These are phyloP conservation scores for Chloroceryle aenea DNA, from an alignment of 2,113 vertebrate genomes.

Conservation along the genomic window DNA sequence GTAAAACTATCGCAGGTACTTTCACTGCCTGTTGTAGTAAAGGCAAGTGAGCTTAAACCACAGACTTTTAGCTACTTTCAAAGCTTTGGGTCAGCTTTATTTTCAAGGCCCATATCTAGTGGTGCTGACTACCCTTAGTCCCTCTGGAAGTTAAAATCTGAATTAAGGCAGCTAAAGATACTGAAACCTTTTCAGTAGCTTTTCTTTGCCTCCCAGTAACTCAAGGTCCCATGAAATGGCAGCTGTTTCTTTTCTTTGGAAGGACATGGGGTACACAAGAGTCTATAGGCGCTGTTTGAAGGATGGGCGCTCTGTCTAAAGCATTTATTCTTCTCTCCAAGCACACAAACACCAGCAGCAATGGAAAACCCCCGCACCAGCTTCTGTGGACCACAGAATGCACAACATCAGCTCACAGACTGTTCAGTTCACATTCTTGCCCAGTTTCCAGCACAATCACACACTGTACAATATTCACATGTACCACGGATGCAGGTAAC, in stretches of 20 bases:
- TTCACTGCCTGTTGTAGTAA: accelerated
- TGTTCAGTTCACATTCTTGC: neutral
- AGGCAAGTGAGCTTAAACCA: neutral
- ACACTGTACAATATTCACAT: neutral
- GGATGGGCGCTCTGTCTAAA: neutral
- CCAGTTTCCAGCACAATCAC: neutral
- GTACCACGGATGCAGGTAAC: neutral
- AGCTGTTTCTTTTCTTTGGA: neutral
- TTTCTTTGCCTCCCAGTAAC: neutral
- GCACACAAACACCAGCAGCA: neutral
- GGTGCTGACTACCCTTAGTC: accelerated
- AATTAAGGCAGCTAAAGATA: neutral
- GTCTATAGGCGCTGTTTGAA: neutral
- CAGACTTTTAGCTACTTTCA: neutral
- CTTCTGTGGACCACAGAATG: neutral
- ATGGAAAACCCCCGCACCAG: neutral
- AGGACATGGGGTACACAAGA: neutral
- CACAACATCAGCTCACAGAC: neutral
- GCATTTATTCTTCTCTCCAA: neutral
- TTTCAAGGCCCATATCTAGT: neutral
- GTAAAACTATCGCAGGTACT: neutral
- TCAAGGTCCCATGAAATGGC: neutral
- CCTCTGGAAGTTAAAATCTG: neutral
- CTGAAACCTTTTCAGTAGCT: neutral
- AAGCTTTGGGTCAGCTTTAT: neutral